Conservation (phyloP, 2,113 vertebrate species). For the Tylochromis polylepis region DNA sequence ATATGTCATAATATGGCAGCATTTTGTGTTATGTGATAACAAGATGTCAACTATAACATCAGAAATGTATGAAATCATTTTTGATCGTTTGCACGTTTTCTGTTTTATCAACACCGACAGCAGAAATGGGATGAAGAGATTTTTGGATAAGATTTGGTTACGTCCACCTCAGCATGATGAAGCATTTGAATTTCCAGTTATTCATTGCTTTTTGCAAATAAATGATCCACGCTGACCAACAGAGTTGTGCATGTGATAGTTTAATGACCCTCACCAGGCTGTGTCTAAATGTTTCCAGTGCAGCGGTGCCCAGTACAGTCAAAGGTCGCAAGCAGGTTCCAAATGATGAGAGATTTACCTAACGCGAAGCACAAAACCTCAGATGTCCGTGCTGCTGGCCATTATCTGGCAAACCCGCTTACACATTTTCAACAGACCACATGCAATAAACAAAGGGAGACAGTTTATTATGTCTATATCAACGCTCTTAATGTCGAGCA, state of each 20-base stretch:
- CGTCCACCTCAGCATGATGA: neutral
- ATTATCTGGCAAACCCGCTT: neutral
- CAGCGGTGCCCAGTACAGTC: neutral
- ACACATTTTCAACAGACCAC: neutral
- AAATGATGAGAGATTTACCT: neutral
- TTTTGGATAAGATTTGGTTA: neutral
- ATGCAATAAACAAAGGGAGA: neutral
- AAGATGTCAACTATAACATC: neutral
- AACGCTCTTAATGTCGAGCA: neutral
- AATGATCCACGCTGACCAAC: neutral
- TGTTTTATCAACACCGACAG: neutral
- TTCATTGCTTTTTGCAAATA: neutral
- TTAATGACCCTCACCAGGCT: neutral
- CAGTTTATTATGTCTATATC: neutral
- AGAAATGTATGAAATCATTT: neutral
- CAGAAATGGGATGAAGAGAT: neutral
- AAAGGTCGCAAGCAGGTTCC: neutral
- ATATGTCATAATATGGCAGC: conserved; percentile 23
- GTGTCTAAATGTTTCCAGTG: neutral
- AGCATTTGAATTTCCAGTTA: neutral
- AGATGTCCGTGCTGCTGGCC: neutral
- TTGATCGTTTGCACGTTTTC: neutral
- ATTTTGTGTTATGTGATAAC: neutral
- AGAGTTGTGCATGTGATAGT: neutral
- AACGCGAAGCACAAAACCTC: neutral